phyloP scores from a whole-genome alignment of 2,797 vertebrate species.

The Falco biarmicus region DNA sequence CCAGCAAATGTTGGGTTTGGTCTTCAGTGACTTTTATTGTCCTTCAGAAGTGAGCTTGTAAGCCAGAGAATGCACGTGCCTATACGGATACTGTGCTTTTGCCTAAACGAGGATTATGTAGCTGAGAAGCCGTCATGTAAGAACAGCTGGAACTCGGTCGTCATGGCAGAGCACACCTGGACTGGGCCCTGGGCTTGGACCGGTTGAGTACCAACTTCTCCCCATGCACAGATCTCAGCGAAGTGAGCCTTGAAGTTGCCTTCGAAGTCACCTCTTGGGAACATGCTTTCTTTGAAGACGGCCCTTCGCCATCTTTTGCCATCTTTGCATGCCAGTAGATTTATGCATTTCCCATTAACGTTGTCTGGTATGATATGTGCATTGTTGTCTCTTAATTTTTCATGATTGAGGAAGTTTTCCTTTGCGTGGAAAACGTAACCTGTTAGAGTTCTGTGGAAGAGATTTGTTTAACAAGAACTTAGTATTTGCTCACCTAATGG shows the following conservation, averaged over 20 bases:
- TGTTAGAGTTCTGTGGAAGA: not conserved
- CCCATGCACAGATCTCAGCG: not conserved
- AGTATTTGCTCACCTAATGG: not conserved
- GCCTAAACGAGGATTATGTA: not conserved
- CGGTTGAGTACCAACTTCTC: not conserved
- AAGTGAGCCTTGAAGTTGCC: not conserved
- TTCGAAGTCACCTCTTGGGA: not conserved
- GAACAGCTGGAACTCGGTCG: constrained; percentile 13
- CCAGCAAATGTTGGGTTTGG: not conserved
- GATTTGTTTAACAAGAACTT: not conserved
- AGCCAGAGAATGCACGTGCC: not conserved
- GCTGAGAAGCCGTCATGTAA: not conserved
- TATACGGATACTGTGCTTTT: not conserved
- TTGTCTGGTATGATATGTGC: not conserved
- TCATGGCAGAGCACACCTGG: not conserved
- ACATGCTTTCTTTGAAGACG: not conserved
- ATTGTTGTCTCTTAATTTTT: not conserved
- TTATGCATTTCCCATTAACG: not conserved
- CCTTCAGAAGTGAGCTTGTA: not conserved
- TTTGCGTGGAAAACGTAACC: not conserved
- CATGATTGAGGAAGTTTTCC: not conserved
- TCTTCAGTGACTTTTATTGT: not conserved
- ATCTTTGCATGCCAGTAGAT: not conserved
- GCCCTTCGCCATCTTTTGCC: not conserved
- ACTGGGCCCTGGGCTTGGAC: not conserved